Base-by-base conservation (phyloP, 2,113 vertebrate species). In the Anseranas semipalmata region DNA sequence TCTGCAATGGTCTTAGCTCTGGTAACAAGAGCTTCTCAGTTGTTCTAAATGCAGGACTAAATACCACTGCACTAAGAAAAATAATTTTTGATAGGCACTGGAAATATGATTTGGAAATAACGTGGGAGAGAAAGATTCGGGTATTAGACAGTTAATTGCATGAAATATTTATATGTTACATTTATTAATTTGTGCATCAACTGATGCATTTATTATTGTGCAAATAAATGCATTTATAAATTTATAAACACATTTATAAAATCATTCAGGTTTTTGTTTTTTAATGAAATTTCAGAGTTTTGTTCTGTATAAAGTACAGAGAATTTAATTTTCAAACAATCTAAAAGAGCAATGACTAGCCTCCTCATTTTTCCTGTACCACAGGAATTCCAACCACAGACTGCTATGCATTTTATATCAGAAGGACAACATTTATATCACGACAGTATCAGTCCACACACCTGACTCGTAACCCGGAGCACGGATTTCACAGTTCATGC, bases 381-480 rank as follows among this genome's bases (percentile, higher is more conserved):
- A 32, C 28, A 35, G 20, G n/a, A 24, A 37, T 48, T 37, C 19
- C 15, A 25, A 63, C 22, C 30, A 35, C n/a, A 50, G 35, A 10
- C n/a, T 24, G 6, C 27, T 18, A 25, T 12, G 17, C 12, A 12
- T 17, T 39, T 22, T 20, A 12, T 1, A 4, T 3, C 12, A 5
- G 19, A 41, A 48, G 11, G 13, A 35, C 9, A 25, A 4, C 4
- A 7, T 50, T n/a, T 46, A 24, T 4, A 9, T 5, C 7, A 6
- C 6, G 9, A 3, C 2, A 9, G 9, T 33, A 2, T 15, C 30
- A 12, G 4, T 12, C 15, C 28, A 22, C n/a, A 30, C 98, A 99
- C 99, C 98, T 95, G 98, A 98, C 3, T 93, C 98, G 90, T 98
- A 98, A 46, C 98, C 99, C 0, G 98, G 98, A 14, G 99, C 98